Base-by-base conservation (phyloP, 1,140 invertebrate species). In the Branchinecta lynchi region DNA sequence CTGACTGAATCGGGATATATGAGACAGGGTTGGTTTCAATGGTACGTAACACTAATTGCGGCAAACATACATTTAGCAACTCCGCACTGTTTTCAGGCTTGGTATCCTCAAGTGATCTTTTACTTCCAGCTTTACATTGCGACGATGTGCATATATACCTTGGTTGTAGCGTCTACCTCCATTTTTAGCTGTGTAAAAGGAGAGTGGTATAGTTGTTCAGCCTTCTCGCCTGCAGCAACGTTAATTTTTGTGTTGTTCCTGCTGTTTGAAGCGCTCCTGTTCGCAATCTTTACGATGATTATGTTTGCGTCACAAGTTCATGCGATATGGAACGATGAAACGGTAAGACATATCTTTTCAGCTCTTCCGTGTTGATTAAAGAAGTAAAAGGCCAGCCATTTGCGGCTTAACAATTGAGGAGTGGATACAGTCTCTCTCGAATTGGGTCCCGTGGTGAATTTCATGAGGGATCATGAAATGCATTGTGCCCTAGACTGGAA, bases 261-360 rank as follows among this genome's bases (percentile, higher is more conserved):
- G 17, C 89, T 95, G 43, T 96, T 99, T 76, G 97, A 99, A 80
- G 91, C 92, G 0, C 82, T 99, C 32, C 82, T 99, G 17, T 99
- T 99, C 82, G 92, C 95, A 15, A 95, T 99, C 73, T 99, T 99
- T 80, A 99, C 96, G 7, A 87, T 88, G 44, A 93, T 99, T 8
- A 99, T 99, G 97, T 86, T 97, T 75, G 89, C 89, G 45, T 94
- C 94, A 1, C 94, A 98, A 79, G 79, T 99, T n/a, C 92, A 94
- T 77, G 93, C 95, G 10, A 99, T 99, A 76, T 97, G 94, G 85
- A 92, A 93, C 77, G 97, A 99, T 82, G 93, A 99, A 83, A 99
- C 96, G 73, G 93, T 94, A 81, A 78, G 82, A 80, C 72, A 45
- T 66, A 17, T 8, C n/a, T 43, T 43, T 10, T 0, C 32, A 66